Percentiles rank a stretch among this genome's conserved stretches.
phyloP scores from a whole-genome alignment of 2,797 vertebrate species.

The Sorex maritimensis region DNA sequence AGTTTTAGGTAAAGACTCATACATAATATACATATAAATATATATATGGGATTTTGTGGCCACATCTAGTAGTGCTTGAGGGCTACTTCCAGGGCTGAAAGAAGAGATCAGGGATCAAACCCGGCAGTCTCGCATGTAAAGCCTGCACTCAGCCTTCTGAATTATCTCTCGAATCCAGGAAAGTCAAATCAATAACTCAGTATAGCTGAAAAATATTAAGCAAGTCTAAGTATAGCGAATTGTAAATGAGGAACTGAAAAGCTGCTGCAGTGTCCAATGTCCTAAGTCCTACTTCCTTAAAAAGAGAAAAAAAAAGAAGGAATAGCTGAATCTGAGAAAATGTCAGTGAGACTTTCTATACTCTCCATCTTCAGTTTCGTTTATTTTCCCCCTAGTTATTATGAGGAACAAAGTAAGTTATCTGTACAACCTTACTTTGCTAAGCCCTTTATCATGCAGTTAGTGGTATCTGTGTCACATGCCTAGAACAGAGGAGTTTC shows the following conservation, averaged over 20 bases:
- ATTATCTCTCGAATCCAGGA: too few species aligned
- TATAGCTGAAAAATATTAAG: constrained; percentile 23
- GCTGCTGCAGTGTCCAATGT: constrained; percentile 27
- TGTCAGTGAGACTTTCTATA: constrained; percentile 27
- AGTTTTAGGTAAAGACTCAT: too few species aligned
- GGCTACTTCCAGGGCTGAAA: too few species aligned
- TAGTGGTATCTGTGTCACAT: constrained; percentile 42
- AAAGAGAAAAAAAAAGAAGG: not conserved
- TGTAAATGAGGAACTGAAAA: constrained; percentile 73
- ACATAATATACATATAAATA: too few species aligned
- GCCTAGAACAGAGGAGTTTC: constrained; percentile 15
- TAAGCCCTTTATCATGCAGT: constrained; percentile 64
- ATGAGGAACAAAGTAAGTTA: constrained; percentile 41
- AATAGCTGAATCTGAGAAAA: constrained; percentile 65
- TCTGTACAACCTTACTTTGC: constrained; percentile 42
- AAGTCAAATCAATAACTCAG: constrained; percentile 42
- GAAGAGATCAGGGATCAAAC: too few species aligned
- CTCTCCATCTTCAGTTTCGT: constrained; percentile 57
- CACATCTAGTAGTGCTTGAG: too few species aligned
- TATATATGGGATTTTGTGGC: too few species aligned
- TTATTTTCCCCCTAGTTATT: constrained; percentile 52
- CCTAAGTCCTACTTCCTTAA: constrained; percentile 72
- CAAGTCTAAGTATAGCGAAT: constrained; percentile 48
- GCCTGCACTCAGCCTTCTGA: too few species aligned
- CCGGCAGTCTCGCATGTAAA: too few species aligned